These are phyloP conservation scores for Labeo calbasu DNA, from an alignment of 2,797 vertebrate species.

Conservation along the genomic window DNA sequence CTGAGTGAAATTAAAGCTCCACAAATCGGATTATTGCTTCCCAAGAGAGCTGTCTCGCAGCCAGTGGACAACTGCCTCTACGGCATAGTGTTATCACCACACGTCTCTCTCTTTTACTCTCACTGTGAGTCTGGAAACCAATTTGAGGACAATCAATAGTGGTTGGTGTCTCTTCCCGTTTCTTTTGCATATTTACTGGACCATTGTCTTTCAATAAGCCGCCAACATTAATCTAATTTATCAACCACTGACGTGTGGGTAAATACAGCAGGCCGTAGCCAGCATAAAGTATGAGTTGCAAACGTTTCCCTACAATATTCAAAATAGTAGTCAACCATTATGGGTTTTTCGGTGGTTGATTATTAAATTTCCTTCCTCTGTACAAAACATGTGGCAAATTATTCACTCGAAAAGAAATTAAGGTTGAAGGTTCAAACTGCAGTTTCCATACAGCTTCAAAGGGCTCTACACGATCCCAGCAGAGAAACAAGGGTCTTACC, in stretches of 20 bases:
- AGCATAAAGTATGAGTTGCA: not conserved
- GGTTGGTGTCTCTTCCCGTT: conserved; percentile 77
- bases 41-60: conserved; percentile 40
- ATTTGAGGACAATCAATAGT: conserved; percentile 79
- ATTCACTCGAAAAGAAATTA: too few species aligned
- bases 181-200: conserved; percentile 45
- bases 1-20: conserved; percentile 57
- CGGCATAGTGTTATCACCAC: conserved; percentile 30
- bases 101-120: conserved; percentile 37
- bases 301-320: not conserved
- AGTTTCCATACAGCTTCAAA: too few species aligned
- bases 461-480: too few species aligned
- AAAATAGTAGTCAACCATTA: not conserved
- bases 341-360: conserved; percentile 2
- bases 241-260: conserved; percentile 27
- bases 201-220: conserved; percentile 63
- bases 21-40: conserved; percentile 58
- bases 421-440: too few species aligned
- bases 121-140: conserved; percentile 69
- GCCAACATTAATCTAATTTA: conserved; percentile 21
- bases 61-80: conserved; percentile 41
- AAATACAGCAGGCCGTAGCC: conserved; percentile 2
- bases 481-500: too few species aligned
- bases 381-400: not conserved
- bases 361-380: not conserved